Evolutionary conservation across 2,888 invertebrate species (phyloP), one percentile per base, ranked within the genome.

Genomic region (Sturmia bella): DNA sequence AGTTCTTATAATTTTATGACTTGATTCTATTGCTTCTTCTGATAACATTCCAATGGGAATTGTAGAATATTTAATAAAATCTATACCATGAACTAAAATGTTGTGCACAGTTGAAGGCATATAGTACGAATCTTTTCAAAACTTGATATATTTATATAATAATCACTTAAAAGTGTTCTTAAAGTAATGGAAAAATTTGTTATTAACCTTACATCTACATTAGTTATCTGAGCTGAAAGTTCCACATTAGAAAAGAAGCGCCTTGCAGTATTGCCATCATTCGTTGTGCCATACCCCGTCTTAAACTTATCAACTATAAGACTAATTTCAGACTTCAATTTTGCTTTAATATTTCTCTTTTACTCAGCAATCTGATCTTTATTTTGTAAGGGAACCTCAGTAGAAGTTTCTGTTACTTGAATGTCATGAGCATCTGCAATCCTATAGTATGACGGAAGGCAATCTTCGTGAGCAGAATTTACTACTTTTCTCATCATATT

Each of bases 291-390:
- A 57, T 57, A 57, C 19, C 17, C 37, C 39, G 59, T 59, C 21
- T 59, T 59, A 21, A 59, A 19, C 21, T 21, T 59, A 41, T 41
- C 39, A 41, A 59, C 59, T 61, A 61, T 61, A 24, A 27, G 61
- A 43, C 61, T 43, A n/a, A 43, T 43, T 61, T 61, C 57, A 41
- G 39, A 41, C 21, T 37, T 21, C 39, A 59, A 39, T 59, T 59
- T 59, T 24, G 43, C 27, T 43, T 39, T 12, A 39, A 57, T 57
- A 57, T 37, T 57, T 57, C 57, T 57, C 57, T 57, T 57, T 57
- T 43, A 24, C 43, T 61, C 63, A 48, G 48, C 48, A 32, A 37
- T 32, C 9, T 64, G 43, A 43, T 45, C 43, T 45, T 43, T 43
- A 61, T 45, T 43, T 61, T 61, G 24, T 61, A 17, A 2, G 19